These are phyloP conservation scores for Naja naja DNA, from an alignment of 2,113 vertebrate species.

Conservation along the genomic window DNA sequence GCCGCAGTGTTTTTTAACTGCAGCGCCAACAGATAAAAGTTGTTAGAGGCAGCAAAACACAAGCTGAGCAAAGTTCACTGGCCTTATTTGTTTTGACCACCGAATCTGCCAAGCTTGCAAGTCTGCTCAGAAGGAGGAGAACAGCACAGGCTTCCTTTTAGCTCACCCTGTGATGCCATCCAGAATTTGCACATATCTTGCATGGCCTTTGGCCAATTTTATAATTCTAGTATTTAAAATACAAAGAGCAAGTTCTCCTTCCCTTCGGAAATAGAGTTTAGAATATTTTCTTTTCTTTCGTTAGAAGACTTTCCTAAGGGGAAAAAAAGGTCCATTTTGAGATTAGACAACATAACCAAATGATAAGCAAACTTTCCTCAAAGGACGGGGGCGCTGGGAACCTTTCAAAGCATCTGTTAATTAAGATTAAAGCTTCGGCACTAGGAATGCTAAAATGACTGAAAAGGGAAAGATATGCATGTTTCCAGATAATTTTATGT, in stretches of 20 bases:
- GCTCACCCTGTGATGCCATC: constrained; percentile 43
- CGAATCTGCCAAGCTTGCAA: constrained; percentile 32
- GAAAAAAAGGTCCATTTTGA: not conserved
- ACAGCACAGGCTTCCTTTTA: constrained; percentile 50
- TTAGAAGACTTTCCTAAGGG: not conserved
- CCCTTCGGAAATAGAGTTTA: not conserved
- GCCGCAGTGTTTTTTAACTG: constrained; percentile 32
- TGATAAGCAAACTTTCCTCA: not conserved
- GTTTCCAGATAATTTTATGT: not conserved
- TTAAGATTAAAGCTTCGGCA: not conserved
- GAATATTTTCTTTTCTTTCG: not conserved
- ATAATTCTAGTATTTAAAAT: constrained; percentile 35
- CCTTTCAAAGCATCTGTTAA: not conserved
- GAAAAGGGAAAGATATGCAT: not conserved
- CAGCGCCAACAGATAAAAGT: constrained; percentile 49
- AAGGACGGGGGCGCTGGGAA: not conserved
- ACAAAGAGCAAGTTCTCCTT: constrained; percentile 19
- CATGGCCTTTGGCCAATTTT: constrained; percentile 36
- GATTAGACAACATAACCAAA: not conserved
- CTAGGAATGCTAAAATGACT: not conserved
- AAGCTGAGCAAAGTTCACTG: constrained; percentile 58
- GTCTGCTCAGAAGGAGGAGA: constrained; percentile 51
- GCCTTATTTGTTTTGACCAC: constrained; percentile 59
- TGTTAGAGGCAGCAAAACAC: constrained; percentile 53
- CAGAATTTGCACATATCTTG: constrained; percentile 36